A percentile compares a stretch with the other conserved stretches of the same genome.
phyloP scores from a whole-genome alignment of 2,113 vertebrate genomes.

The Xyliphius kryptos region DNA sequence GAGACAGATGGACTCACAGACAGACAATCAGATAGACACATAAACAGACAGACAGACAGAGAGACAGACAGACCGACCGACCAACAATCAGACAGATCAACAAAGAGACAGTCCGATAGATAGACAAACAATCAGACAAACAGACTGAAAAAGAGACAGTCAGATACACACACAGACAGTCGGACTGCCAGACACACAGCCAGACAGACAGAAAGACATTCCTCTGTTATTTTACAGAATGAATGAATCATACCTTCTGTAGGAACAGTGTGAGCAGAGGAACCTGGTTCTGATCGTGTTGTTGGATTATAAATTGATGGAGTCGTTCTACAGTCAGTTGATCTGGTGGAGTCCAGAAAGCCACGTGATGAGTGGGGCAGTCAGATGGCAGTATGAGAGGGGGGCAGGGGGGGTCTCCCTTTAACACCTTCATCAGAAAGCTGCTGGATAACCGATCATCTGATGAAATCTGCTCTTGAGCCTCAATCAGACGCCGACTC shows the following conservation, averaged over 20 bases:
- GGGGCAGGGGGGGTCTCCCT: constrained; percentile 44
- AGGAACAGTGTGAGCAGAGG: constrained; percentile 54
- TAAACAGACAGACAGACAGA: not conserved
- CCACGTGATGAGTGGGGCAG: constrained; percentile 54
- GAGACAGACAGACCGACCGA: no score
- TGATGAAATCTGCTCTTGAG: constrained; percentile 45
- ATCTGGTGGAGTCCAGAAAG: constrained; percentile 58
- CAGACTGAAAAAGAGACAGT: no score
- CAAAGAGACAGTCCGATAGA: no score
- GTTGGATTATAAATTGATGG: constrained; percentile 52
- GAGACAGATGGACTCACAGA: no score
- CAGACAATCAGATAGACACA: no score
- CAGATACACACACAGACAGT: not conserved
- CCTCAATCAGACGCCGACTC: constrained; percentile 36
- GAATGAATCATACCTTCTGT: constrained; percentile 48
- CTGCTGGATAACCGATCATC: constrained; percentile 47
- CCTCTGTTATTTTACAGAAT: not conserved
- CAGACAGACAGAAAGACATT: no score
- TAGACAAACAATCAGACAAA: no score
- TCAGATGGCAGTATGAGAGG: constrained; percentile 46
- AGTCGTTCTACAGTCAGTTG: constrained; percentile 57
- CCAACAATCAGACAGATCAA: no score
- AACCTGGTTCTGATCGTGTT: not conserved
- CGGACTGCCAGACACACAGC: no score
- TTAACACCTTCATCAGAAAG: constrained; percentile 52